Evolutionary conservation across 1,140 invertebrate genomes (phyloP).

Genomic region (Steinernema feltiae): DNA sequence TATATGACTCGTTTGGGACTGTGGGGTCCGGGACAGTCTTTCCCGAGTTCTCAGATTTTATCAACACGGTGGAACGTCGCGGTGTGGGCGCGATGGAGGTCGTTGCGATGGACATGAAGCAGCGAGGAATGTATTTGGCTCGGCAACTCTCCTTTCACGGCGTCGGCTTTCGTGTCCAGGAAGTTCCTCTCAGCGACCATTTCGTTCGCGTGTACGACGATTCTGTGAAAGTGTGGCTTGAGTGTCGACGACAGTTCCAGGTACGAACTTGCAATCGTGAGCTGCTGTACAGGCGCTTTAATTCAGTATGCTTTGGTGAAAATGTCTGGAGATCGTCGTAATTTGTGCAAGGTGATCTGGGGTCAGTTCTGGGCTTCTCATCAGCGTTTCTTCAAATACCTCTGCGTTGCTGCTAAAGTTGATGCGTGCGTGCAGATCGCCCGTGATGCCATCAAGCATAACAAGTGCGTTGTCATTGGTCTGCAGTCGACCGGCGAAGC

Average conservation of each 20-base stretch:
- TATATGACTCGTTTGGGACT: conserved; percentile 97
- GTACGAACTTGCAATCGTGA: conserved; percentile 22
- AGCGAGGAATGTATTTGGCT: conserved; percentile 93
- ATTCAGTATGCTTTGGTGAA: conserved; percentile 89
- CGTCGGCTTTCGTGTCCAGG: conserved; percentile 90
- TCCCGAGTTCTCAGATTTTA: conserved; percentile 90
- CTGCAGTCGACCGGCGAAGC: conserved; percentile 97
- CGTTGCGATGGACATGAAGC: conserved; percentile 99
- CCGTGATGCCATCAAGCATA: conserved; percentile 67
- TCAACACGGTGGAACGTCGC: conserved; percentile 86
- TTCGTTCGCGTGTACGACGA: conserved; percentile 87
- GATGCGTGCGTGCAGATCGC: conserved; percentile 33
- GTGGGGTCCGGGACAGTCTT: conserved; percentile 93
- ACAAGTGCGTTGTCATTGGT: conserved; percentile 96
- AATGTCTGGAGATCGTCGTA: conserved; percentile 76
- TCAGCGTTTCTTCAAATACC: conserved; percentile 98
- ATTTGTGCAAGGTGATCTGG: conserved; percentile 58
- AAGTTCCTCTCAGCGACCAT: conserved; percentile 78
- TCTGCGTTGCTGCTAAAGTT: conserved; percentile 91
- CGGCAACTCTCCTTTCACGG: conserved; percentile 89
- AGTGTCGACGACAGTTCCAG: conserved; percentile 52
- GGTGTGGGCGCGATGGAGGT: conserved; percentile 99
- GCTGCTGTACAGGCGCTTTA: conserved; percentile 63
- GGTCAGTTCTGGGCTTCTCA: conserved; percentile 97
- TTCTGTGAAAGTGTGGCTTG: conserved; percentile 76